Conservation (phyloP, 1,140 invertebrate species). For the Pantala flavescens region DNA sequence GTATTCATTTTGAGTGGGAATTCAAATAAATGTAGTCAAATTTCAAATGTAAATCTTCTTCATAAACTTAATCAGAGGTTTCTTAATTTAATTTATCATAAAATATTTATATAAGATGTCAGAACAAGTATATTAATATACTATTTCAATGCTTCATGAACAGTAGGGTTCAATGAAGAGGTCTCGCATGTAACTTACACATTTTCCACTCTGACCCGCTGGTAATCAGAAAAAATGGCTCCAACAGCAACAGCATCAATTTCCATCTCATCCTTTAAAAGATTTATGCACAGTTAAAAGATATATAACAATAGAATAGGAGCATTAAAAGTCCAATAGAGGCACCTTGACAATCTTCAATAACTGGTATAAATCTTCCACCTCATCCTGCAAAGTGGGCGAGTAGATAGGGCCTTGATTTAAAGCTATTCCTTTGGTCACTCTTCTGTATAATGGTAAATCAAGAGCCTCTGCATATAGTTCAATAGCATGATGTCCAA, state of each 20-base stretch:
- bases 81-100: no score
- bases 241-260: conserved; percentile 91
- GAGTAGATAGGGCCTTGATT: conserved; percentile 73
- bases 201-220: conserved; percentile 93
- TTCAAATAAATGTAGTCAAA: no score
- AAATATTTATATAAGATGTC: no score
- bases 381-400: conserved; percentile 85
- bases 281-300: conserved; percentile 11
- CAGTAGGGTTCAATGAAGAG: no score
- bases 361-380: conserved; percentile 92
- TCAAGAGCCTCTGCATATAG: conserved; percentile 88
- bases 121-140: no score
- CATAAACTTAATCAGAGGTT: no score
- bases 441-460: conserved; percentile 71
- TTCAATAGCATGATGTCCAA: conserved; percentile 89
- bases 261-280: conserved; percentile 59
- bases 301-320: no score
- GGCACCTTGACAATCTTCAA: conserved; percentile 72
- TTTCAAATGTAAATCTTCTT: no score
- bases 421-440: conserved; percentile 70
- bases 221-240: conserved; percentile 96
- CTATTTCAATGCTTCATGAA: no score
- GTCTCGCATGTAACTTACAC: conserved; percentile 58
- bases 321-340: conserved; percentile 14
- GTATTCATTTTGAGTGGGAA: no score